These are phyloP conservation scores for Aplodontia rufa DNA, from an alignment of 2,113 vertebrate genomes.

Conservation along the genomic window DNA sequence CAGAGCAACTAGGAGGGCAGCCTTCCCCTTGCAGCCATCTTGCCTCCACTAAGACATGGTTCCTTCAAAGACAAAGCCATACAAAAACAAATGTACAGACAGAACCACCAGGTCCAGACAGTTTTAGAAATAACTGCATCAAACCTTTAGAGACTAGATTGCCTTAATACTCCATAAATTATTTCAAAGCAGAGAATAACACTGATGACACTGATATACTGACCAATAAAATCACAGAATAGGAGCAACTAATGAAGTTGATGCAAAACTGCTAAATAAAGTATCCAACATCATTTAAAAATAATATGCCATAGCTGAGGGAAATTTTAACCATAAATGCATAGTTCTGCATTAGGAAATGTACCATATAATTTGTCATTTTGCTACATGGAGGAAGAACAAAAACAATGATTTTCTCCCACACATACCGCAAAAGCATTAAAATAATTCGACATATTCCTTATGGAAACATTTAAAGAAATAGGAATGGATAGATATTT, in stretches of 20 bases:
- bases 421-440: background rate
- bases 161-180: background rate
- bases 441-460: background rate
- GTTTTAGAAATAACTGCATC: background rate
- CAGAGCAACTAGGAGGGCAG: no score
- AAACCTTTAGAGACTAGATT: background rate
- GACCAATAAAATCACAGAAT: background rate
- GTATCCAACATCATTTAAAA: background rate
- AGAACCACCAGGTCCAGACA: background rate
- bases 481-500: background rate
- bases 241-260: background rate
- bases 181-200: background rate
- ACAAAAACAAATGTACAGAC: background rate
- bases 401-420: background rate
- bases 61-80: background rate
- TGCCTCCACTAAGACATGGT: background rate
- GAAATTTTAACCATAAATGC: background rate
- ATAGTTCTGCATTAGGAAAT: background rate
- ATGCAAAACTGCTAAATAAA: background rate
- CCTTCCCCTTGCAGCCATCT: no score
- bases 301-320: background rate
- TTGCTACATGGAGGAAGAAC: background rate
- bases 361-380: background rate
- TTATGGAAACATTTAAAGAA: background rate
- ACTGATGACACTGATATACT: background rate